Base-by-base conservation (phyloP, 2,113 vertebrate species). In the Proteles cristata region DNA sequence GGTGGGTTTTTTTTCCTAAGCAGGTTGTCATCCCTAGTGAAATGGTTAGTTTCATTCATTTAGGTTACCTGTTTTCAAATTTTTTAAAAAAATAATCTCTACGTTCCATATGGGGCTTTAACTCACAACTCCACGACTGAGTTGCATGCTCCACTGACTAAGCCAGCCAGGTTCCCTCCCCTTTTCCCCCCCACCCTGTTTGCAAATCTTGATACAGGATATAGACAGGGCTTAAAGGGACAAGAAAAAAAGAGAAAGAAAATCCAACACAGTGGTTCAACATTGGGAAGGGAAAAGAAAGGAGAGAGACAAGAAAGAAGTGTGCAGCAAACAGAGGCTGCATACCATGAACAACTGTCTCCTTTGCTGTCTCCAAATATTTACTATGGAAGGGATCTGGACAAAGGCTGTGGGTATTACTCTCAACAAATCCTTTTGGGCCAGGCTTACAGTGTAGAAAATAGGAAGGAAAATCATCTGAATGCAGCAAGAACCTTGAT, bases 201-300 rank as follows among this genome's bases (percentile, higher is more conserved):
- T 17, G 15, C 74, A 95, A 93, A 73, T 50, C 28, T 58, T 95
- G 80, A 96, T 7, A 12, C 0, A 45, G 82, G 63, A 33, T 80
- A 16, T 3, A 94, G 73, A 63, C 26, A 66, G 61, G 83, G 80
- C 17, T n/a, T 39, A 63, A 92, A 26, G 45, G 69, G 10, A 26
- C 55, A 97, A 85, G 71, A 89, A 35, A 74, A 69, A 81, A 66
- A 95, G 90, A 82, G 4, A 21, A 73, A 61, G 43, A 77, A 63
- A 74, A 90, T 90, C 5, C 15, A 74, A 83, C 0, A 11, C 0
- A 53, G n/a, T 23, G 26, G 58, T 50, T 83, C 79, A 48, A 83
- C 48, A 63, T 9, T 82, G 31, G 45, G 58, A 55, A 95, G 33
- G 21, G 4, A 97, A 95, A 69, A 19, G 71, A 74, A 61, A 50